Evolutionary conservation across 2,113 vertebrate genomes (phyloP).

Genomic region (Hippocampus abdominalis): DNA sequence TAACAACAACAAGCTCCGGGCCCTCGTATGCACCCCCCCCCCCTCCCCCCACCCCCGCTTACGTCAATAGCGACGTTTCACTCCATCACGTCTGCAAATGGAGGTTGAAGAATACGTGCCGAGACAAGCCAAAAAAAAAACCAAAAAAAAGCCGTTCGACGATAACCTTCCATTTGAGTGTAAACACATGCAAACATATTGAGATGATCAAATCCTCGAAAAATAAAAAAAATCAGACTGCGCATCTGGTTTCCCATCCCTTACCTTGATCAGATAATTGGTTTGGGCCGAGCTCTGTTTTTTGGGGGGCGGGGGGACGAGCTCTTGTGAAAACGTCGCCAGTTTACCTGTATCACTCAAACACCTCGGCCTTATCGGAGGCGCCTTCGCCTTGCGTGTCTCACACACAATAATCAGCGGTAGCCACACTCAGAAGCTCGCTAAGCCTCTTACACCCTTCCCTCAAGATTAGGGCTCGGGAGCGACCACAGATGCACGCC

Average conservation of each 20-base stretch:
- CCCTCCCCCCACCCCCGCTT: slow-evolving; percentile 34
- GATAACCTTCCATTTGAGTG: slow-evolving; percentile 34
- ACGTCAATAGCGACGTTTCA: slow-evolving; percentile 58
- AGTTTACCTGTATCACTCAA: slow-evolving; percentile 76
- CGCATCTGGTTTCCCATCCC: slow-evolving; percentile 18
- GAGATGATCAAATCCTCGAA: slow-evolving; percentile 30
- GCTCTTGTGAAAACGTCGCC: slow-evolving; percentile 53
- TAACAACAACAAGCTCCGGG: slow-evolving; percentile 51
- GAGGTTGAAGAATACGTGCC: slow-evolving; percentile 47
- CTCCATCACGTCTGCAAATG: slow-evolving; percentile 51
- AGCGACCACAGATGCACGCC: slow-evolving; percentile 74
- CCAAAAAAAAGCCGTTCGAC: slow-evolving; percentile 32
- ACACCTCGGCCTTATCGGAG: slow-evolving; percentile 77
- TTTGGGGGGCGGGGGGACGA: neutral
- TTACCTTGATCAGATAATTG: slow-evolving; percentile 26
- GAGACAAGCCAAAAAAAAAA: slow-evolving; percentile 38
- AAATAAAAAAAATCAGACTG: slow-evolving; percentile 15
- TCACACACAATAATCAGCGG: slow-evolving; percentile 75
- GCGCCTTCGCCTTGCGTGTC: slow-evolving; percentile 71
- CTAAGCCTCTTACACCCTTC: slow-evolving; percentile 81
- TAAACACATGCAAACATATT: slow-evolving; percentile 33
- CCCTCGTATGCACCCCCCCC: too few relatives aligned
- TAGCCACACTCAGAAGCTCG: slow-evolving; percentile 74
- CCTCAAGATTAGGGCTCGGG: slow-evolving; percentile 77
- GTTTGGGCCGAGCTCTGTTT: slow-evolving; percentile 34